phyloP scores from a whole-genome alignment of 2,113 vertebrate genomes.

The Gasterosteus nipponicus region DNA sequence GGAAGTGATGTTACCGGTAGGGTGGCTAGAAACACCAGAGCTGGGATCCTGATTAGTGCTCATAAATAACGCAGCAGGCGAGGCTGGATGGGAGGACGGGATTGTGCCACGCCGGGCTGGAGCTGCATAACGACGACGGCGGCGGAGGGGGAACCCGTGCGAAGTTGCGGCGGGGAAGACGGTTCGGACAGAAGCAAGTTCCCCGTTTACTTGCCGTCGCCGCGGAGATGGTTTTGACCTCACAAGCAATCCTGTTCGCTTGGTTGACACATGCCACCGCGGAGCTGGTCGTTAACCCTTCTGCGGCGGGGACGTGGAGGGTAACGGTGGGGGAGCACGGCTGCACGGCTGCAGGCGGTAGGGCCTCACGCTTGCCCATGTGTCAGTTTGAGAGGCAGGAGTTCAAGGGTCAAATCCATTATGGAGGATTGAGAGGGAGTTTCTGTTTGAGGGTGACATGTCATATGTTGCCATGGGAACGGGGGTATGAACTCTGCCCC shows the following conservation, averaged over 20 bases:
- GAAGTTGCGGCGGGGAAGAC: slow-evolving; percentile 59
- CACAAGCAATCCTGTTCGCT: slow-evolving; percentile 17
- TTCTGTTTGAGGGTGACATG: slow-evolving; percentile 70
- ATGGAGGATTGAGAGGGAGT: slow-evolving; percentile 74
- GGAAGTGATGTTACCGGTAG: slow-evolving; percentile 78
- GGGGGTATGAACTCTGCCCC: slow-evolving; percentile 73
- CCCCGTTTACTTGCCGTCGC: slow-evolving; percentile 23
- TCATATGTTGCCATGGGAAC: slow-evolving; percentile 81
- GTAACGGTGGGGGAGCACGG: background rate
- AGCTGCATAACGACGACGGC: slow-evolving; percentile 64
- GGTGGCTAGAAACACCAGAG: slow-evolving; percentile 71
- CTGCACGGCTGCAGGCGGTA: slow-evolving; percentile 47
- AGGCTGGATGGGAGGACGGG: slow-evolving; percentile 47
- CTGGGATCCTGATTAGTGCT: slow-evolving; percentile 78
- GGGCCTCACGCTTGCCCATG: slow-evolving; percentile 61
- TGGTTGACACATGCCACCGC: slow-evolving; percentile 46
- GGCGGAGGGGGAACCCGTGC: slow-evolving; percentile 59
- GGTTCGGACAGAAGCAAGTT: slow-evolving; percentile 40
- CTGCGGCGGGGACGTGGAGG: slow-evolving; percentile 35
- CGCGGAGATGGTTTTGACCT: slow-evolving; percentile 16
- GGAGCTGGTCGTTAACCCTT: slow-evolving; percentile 49
- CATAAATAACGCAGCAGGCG: slow-evolving; percentile 74
- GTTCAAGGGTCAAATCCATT: slow-evolving; percentile 83
- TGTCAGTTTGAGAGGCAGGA: slow-evolving; percentile 68
- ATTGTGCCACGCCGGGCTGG: slow-evolving; percentile 63